phyloP scores from a whole-genome alignment of 2,888 invertebrate species.

The Gnatocerus cornutus region DNA sequence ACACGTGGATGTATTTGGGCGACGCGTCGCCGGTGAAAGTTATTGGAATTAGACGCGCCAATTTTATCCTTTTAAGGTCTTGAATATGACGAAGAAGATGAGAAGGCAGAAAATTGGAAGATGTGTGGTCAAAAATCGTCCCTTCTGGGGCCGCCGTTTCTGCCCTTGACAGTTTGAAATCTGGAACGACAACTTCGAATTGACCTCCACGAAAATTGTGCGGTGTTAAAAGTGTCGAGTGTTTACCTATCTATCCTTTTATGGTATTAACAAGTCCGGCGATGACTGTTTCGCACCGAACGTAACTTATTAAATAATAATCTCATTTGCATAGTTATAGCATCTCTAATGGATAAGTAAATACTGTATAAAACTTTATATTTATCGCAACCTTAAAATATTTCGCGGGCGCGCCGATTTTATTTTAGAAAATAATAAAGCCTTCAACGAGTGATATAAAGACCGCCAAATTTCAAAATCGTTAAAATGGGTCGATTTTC shows the following conservation, averaged over 20 bases:
- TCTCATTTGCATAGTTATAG: slow-evolving; percentile 10
- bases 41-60: too few relatives aligned
- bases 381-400: too few relatives aligned
- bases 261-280: slow-evolving; percentile 36
- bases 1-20: neutral
- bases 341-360: neutral
- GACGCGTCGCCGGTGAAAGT: too few relatives aligned
- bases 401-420: too few relatives aligned
- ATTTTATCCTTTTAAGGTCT: too few relatives aligned
- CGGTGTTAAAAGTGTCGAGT: slow-evolving; percentile 19
- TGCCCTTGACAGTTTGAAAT: slow-evolving; percentile 11
- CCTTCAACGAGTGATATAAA: neutral
- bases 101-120: too few relatives aligned
- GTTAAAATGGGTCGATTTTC: too few relatives aligned
- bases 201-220: slow-evolving; percentile 11
- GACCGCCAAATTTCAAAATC: too few relatives aligned
- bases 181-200: slow-evolving; percentile 13
- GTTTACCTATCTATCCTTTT: slow-evolving; percentile 39
- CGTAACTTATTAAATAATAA: slow-evolving; percentile 34
- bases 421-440: slow-evolving; percentile 2
- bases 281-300: slow-evolving; percentile 26
- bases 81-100: too few relatives aligned
- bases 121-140: too few relatives aligned
- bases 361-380: neutral
- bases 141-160: neutral